Evolutionary conservation across 1,140 invertebrate species (phyloP).

Genomic region (Papilio polytes): DNA sequence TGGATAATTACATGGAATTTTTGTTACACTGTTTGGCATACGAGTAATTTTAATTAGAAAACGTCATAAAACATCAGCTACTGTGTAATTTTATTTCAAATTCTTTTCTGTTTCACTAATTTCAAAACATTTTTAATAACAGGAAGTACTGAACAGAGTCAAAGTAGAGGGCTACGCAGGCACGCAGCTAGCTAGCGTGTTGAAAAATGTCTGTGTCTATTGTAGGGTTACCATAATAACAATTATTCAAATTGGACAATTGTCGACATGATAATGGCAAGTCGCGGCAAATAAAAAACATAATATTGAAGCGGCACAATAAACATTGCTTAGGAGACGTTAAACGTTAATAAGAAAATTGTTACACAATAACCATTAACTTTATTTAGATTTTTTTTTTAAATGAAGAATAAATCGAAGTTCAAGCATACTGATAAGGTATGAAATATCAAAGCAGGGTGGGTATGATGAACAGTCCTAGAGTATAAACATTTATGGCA

Average conservation of each 20-base stretch:
- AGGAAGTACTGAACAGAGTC: conserved; percentile 38
- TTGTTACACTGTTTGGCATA: not conserved
- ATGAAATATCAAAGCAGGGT: not conserved
- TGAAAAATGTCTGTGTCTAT: conserved; percentile 37
- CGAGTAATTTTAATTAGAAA: conserved; percentile 8
- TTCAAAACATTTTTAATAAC: conserved; percentile 40
- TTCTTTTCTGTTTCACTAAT: conserved; percentile 35
- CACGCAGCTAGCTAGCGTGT: conserved; percentile 32
- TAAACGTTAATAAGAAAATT: too few species aligned
- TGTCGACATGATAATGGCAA: not conserved
- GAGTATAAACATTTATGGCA: not conserved
- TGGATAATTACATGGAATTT: not conserved
- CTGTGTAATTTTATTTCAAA: conserved; percentile 22
- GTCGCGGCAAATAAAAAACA: not conserved
- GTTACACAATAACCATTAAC: too few species aligned
- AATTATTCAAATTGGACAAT: not conserved
- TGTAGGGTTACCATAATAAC: conserved; percentile 34
- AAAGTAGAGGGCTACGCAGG: conserved; percentile 37
- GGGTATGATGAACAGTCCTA: not conserved
- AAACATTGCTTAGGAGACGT: not conserved
- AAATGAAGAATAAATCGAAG: not conserved
- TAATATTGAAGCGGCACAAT: not conserved
- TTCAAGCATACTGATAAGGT: not conserved
- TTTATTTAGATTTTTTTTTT: not conserved
- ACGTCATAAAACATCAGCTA: not conserved